Evolutionary conservation across 2,797 vertebrate genomes (phyloP), one percentile per base, ranked within the genome.

Genomic region (Hypotaenidia philippensis): DNA sequence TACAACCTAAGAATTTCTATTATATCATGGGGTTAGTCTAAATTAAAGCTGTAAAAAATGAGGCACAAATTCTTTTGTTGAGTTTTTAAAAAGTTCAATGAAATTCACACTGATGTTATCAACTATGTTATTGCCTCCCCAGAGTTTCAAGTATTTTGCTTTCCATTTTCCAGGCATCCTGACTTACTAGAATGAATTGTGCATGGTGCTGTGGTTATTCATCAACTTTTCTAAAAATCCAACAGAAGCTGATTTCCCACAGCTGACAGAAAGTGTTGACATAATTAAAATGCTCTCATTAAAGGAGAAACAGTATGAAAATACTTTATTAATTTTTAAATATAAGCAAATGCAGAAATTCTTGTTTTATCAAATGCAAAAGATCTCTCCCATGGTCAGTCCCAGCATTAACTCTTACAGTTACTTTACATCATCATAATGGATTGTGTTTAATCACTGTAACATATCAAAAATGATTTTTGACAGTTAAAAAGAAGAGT

Each of bases 301-400:
- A 64, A 63, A 89, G 60, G 8, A 79, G 12, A 90, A 81, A 83
- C 5, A 27, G 20, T 17, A 52, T 17, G 32, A 89, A 87, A 93
- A 85, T 57, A 2, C 60, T 13, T 95, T 94, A 94, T 92, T 96
- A 50, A 55, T 80, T 95, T 44, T 44, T 19, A 44, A 44, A 44
- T 44, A 19, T 44, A 44, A 44, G 41, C 18, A 44, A 44, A 19
- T 44, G 41, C 18, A 44, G 41, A 44, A 44, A 44, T 44, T 44
- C 41, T 44, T 44, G 41, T 44, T 44, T 44, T 44, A 80, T 63
- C 26, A 38, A 84, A 7, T 5, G 13, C 29, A 89, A 82, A 87
- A 41, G 5, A 77, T 15, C 10, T 82, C 22, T 38, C 19, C 15
- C 56, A 19, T 49, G 18, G 27, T 53, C 36, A 80, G n/a, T 8